Evolutionary conservation across 2,113 vertebrate genomes (phyloP).

Genomic region (Megaptera novaeangliae): DNA sequence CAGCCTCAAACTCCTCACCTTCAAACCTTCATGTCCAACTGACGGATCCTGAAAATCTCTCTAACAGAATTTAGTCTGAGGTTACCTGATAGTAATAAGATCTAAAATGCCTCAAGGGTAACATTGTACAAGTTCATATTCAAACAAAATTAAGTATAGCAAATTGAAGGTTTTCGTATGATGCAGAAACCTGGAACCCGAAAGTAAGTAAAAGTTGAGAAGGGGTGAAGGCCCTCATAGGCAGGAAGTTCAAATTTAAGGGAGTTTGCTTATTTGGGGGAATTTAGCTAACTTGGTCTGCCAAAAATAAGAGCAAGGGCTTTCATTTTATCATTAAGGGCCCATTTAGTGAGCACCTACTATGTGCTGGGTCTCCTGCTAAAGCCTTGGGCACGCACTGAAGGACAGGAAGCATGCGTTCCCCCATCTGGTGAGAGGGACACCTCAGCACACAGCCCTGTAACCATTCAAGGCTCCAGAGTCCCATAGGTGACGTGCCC

Average conservation of each 20-base stretch:
- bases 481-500: rapidly evolving
- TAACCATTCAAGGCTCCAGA: rapidly evolving
- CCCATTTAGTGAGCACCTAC: not conserved
- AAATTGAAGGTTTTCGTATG: not conserved
- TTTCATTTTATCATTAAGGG: not conserved
- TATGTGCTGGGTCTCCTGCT: not conserved
- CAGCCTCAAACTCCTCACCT: not conserved
- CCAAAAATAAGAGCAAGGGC: not conserved
- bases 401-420: rapidly evolving
- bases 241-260: not conserved
- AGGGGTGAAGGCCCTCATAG: not conserved
- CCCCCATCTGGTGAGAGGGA: no score
- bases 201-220: not conserved
- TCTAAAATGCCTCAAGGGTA: not conserved
- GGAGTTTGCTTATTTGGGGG: not conserved
- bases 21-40: not conserved
- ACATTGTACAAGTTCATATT: not conserved
- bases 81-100: not conserved
- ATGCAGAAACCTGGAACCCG: not conserved
- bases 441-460: not conserved
- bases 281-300: not conserved
- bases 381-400: rapidly evolving
- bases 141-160: not conserved
- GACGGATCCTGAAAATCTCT: not conserved
- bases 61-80: not conserved